A percentile compares a stretch with the other conserved stretches of the same genome.
Evolutionary conservation across 2,888 invertebrate species (phyloP).

Genomic region (Cryptophagus acutangulus): DNA sequence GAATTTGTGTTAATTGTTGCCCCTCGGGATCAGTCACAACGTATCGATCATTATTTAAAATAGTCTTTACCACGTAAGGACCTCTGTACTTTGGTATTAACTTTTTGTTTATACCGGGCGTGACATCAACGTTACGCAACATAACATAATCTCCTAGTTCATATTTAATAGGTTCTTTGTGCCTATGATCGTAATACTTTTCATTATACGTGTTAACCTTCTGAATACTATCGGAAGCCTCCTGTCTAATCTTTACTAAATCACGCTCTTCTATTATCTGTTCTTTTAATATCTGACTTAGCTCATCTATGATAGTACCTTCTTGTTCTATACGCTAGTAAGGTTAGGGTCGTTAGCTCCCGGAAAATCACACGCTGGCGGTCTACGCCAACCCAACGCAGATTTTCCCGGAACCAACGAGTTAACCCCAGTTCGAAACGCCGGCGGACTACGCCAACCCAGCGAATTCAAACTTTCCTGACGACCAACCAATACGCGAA

Average conservation of each 20-base stretch:
- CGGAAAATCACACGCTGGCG: no score
- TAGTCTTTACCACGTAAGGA: constrained; percentile 23
- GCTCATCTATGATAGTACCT: constrained; percentile 21
- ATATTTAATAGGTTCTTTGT: constrained; percentile 15
- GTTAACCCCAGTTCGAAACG: no score
- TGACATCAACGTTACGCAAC: constrained; percentile 21
- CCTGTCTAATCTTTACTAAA: constrained; percentile 6
- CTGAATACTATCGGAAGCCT: constrained; percentile 5
- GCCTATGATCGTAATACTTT: constrained; percentile 16
- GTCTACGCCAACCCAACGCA: no score
- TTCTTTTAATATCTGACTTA: no score
- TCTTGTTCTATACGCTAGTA: constrained; percentile 28
- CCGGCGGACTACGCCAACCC: no score
- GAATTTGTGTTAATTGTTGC: constrained; percentile 21
- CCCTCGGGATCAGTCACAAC: constrained; percentile 19
- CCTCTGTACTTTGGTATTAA: constrained; percentile 26
- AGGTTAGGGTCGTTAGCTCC: no score
- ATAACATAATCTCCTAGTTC: constrained; percentile 23
- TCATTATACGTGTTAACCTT: background rate
- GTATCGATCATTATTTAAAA: constrained; percentile 29
- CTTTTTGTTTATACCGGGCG: constrained; percentile 23
- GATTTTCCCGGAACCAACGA: no score
- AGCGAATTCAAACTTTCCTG: no score
- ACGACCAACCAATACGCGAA: no score
- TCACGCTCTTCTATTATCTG: constrained; percentile 4